A percentile compares a stretch with the other conserved stretches of the same genome.
Evolutionary conservation across 1,140 invertebrate species (phyloP).

Genomic region (Drosophila bocki): DNA sequence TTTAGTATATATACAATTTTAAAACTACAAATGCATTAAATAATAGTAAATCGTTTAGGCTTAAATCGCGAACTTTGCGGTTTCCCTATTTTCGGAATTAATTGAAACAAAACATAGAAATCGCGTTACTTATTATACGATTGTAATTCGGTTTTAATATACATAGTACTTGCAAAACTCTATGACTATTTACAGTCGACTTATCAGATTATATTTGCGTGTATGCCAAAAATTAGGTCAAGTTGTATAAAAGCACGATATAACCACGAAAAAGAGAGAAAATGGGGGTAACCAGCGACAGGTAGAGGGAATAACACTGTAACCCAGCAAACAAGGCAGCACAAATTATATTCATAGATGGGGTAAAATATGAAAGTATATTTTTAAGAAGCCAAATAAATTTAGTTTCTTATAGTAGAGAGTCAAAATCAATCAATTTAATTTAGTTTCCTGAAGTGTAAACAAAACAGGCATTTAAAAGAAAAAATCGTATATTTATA

Average conservation of each 20-base stretch:
- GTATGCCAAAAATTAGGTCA: neutral
- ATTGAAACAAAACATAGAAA: neutral
- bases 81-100: neutral
- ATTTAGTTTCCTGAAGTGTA: neutral
- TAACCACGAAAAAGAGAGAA: neutral
- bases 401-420: too few relatives aligned
- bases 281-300: neutral
- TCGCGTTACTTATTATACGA: neutral
- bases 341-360: neutral
- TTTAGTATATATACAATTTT: too few relatives aligned
- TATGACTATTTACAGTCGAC: constrained; percentile 1
- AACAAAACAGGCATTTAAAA: neutral
- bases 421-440: neutral
- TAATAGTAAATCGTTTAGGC: neutral
- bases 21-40: neutral
- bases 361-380: neutral
- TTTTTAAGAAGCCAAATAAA: neutral
- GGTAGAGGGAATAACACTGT: neutral
- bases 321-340: neutral
- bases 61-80: too few relatives aligned
- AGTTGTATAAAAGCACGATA: constrained; percentile 11
- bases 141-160: constrained; percentile 8
- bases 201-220: constrained; percentile 12
- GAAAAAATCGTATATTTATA: neutral
- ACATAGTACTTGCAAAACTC: constrained; percentile 11